Evolutionary conservation across 2,888 invertebrate genomes (phyloP), one percentile per base, ranked within the genome.

Genomic region (Caenorhabditis afra): DNA sequence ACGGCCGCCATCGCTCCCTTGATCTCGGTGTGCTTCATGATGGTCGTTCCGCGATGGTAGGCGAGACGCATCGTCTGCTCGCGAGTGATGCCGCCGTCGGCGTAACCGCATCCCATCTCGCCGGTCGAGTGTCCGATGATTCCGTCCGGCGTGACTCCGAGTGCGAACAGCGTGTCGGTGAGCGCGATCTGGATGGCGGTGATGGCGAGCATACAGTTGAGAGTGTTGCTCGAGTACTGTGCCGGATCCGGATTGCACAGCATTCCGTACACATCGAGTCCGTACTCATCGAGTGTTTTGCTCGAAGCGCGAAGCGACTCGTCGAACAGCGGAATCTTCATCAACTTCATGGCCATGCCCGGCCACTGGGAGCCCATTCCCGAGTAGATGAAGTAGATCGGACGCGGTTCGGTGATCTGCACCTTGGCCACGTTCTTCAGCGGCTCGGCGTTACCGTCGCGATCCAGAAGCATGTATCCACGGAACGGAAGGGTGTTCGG

Each of bases 291-390:
- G 44, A 99, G 92, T 14, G 94, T 77, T 62, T 88, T 82, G 81
- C 85, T 86, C 20, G 85, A 89, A 16, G 67, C 81, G 14, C 93
- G 92, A 84, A 98, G 93, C 73, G 95, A 94, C 66, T 93, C 93
- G 81, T 93, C 94, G 92, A 97, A 97, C 0, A 92, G 92, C 65
- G 95, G 95, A 81, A 98, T 92, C 80, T 59, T 49, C 94, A 97
- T 94, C 84, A 99, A 93, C 75, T 94, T 93, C 90, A 94, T 94
- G 14, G 94, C 97, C 97, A 98, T 98, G 87, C 95, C 96, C 57
- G 95, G 93, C 97, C 97, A 98, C 92, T 98, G 98, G 49, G 95
- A 94, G 14, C 98, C 98, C 98, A 99, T 98, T 76, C 99, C 99
- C 53, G 96, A 94, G 92, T 96, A 98, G 81, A 98, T 93, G 91